Evolutionary conservation across 2,113 vertebrate species (phyloP), one percentile per base, ranked within the genome.

Genomic region (Mastomys natalensis): DNA sequence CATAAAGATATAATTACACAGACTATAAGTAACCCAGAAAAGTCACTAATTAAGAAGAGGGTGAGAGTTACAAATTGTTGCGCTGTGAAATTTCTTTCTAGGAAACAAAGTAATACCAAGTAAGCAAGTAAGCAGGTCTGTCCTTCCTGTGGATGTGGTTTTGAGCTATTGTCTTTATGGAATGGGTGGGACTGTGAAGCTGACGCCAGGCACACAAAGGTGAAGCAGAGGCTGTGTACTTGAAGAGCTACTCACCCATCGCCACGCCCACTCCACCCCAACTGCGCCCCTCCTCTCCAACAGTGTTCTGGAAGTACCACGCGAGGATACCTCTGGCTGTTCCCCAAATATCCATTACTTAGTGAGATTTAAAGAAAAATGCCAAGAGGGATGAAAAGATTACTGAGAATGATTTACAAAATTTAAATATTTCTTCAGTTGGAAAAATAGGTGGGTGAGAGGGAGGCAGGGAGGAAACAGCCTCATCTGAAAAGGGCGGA

Each of bases 21-120:
- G 37, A 15, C 58, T 40, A 31, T 24, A 91, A 66, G 64, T 94
- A 94, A 85, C 55, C 58, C 1, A 72, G 64, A 91, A 76, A 87
- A 9, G 2, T 45, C 60, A 31, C 53, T 89, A 80, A 91, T 92
- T 53, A 91, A 74, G 58, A 53, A 58, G 37, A 86, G 43, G 53
- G 62, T 74, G 37, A 31, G 60, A 72, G 68, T 88, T 87, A 74
- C 29, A 95, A 87, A 45, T 62, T 82, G 58, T 91, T 95, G 58
- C 72, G 16, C 24, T 24, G 0, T 66, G 60, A 89, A 91, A 76
- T 70, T 82, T 94, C 81, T 64, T 82, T 92, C 81, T 74, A 88
- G 62, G 87, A 91, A 86, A 93, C 40, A 90, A 3, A n/a, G 4
- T 73, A 55, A 90, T 17, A 13, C 55, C n/a, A 1, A 82, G 55